Base-by-base conservation (phyloP, 1,140 invertebrate species). In the Papilio helenus region DNA sequence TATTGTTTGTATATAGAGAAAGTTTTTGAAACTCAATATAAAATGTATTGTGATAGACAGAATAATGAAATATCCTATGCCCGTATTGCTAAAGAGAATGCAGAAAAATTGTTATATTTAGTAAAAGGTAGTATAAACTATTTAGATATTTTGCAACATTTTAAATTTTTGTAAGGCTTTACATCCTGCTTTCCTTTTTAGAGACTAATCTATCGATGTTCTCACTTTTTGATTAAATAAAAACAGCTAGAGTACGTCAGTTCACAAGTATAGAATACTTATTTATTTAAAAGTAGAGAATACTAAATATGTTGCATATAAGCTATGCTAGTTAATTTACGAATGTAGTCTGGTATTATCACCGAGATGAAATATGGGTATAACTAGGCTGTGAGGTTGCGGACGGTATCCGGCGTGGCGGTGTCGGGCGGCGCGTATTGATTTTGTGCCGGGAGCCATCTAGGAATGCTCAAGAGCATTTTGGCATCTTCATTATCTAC, bases 401-500 rank as follows among this genome's bases (percentile, higher is more conserved):
- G 20, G 20, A 23, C 23, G 58, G 61, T 68, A 68, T 29, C 61
- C 61, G 61, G 61, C 26, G 14, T 29, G 61, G 23, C 23, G 61
- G 61, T 26, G 61, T 14, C 61, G 26, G 23, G 61, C 61, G 26
- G 61, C 61, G 4, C 26, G 61, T 68, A 68, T 68, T 68, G 61
- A 68, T 68, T 68, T 68, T 68, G 26, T 29, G 61, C 61, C 61
- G 26, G 61, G 61, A 68, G 23, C 10, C 26, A 68, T 29, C 61
- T 29, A 68, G 61, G 61, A 29, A 68, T 68, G 61, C 61, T 68
- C 61, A 29, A 29, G 26, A 68, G 61, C 61, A 68, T 29, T 68
- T 68, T 68, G 61, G 61, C 61, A 68, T 68, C 61, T 68, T 68
- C 61, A 68, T 68, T 68, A 26, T 68, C 61, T 68, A 68, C 26